Percentiles rank a stretch among this genome's conserved stretches.
phyloP scores from a whole-genome alignment of 2,113 vertebrate species.

The Eublepharis macularius region DNA sequence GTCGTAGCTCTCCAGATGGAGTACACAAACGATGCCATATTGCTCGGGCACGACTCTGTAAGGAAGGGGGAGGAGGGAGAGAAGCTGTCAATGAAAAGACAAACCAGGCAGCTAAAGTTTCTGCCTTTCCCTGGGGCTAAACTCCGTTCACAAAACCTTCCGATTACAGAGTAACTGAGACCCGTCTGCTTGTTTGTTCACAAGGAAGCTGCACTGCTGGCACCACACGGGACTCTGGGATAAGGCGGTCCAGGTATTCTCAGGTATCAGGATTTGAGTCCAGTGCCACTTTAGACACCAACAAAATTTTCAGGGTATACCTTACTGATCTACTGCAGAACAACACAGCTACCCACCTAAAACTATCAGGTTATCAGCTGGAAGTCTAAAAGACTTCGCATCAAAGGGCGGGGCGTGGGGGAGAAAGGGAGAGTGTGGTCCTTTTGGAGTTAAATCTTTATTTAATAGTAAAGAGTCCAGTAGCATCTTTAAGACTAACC shows the following conservation, averaged over 20 bases:
- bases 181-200: neutral
- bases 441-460: too few relatives aligned
- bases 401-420: neutral
- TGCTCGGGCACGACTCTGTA: constrained; percentile 13
- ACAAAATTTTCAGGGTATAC: too few relatives aligned
- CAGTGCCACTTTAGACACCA: too few relatives aligned
- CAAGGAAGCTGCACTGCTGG: neutral
- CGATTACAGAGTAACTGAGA: constrained; percentile 4
- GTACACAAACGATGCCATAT: constrained; percentile 4
- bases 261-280: too few relatives aligned
- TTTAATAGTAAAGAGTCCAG: too few relatives aligned
- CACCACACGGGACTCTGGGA: neutral
- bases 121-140: neutral
- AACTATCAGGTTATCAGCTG: too few relatives aligned
- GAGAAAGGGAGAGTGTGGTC: neutral
- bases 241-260: neutral
- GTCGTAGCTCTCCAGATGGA: constrained; percentile 54
- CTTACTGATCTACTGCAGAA: too few relatives aligned
- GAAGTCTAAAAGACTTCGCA: neutral
- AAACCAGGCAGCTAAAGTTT: neutral
- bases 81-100: neutral
- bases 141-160: neutral
- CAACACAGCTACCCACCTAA: too few relatives aligned
- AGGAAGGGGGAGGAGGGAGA: neutral
- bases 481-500: too few relatives aligned